Conservation (phyloP, 2,797 vertebrate genomes). For the Helarctos malayanus region DNA sequence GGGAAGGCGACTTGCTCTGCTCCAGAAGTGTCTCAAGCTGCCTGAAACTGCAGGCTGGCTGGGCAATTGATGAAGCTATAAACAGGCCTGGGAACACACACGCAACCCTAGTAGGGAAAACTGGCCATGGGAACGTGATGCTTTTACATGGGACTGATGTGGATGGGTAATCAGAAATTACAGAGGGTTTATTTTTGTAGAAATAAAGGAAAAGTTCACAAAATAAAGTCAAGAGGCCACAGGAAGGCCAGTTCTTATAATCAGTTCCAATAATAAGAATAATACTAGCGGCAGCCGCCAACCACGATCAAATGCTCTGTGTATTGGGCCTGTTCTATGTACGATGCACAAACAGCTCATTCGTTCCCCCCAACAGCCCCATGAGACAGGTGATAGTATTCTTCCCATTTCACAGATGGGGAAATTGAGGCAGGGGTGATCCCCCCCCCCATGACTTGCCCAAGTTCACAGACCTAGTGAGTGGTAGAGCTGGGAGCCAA, state of each 20-base stretch:
- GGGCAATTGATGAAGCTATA: conserved; percentile 45
- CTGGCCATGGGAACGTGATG: background rate
- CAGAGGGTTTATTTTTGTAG: conserved; percentile 31
- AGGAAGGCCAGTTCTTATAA: background rate
- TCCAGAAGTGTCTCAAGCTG: background rate
- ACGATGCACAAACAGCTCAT: background rate
- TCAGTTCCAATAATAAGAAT: background rate
- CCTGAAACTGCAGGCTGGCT: background rate
- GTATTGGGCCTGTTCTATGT: background rate
- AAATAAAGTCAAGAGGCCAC: background rate
- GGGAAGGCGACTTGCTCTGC: background rate
- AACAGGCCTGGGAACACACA: conserved; percentile 54
- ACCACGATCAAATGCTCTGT: too few species aligned
- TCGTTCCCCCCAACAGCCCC: background rate
- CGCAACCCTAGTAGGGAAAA: background rate
- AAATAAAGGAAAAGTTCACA: conserved; percentile 29
- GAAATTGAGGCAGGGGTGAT: background rate
- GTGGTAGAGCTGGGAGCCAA: background rate
- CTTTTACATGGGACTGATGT: background rate
- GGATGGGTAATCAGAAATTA: conserved; percentile 46
- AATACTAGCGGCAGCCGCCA: background rate
- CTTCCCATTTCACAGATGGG: background rate
- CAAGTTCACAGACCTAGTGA: background rate
- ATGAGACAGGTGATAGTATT: background rate
- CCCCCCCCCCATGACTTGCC: too few species aligned